phyloP scores from a whole-genome alignment of 2,113 vertebrate genomes.

The Neopipo cinnamomea region DNA sequence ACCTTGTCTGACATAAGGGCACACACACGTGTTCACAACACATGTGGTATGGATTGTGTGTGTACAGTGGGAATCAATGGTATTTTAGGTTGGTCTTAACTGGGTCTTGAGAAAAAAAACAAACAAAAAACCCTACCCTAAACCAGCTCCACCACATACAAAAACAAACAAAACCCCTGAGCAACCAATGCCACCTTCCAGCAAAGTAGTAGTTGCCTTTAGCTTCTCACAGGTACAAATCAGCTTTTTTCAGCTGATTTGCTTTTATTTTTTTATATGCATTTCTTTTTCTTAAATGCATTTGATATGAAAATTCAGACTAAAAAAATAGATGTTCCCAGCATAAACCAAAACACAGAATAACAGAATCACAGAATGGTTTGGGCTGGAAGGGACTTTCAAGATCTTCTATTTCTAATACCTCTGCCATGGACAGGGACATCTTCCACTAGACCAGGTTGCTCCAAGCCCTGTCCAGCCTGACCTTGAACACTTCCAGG shows the following conservation, averaged over 20 bases:
- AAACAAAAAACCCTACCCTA: neutral
- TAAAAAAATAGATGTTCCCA: neutral
- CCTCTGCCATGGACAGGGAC: neutral
- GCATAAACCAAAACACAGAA: neutral
- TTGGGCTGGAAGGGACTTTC: neutral
- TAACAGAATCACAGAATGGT: neutral
- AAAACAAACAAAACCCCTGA: neutral
- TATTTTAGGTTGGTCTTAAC: neutral
- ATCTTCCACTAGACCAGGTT: neutral
- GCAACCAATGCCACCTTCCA: neutral
- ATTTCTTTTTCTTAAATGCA: neutral
- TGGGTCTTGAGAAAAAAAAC: neutral
- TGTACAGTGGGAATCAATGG: accelerated
- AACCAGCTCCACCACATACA: neutral
- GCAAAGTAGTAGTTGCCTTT: neutral
- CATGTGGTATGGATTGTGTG: accelerated
- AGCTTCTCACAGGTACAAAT: neutral
- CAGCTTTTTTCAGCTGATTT: neutral
- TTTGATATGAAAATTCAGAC: neutral
- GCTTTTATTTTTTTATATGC: neutral
- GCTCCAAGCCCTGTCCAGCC: neutral
- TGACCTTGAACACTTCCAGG: neutral
- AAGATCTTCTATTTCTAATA: neutral
- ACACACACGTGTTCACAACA: accelerated
- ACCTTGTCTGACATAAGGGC: neutral